Percentiles rank a stretch among this genome's conserved stretches.
Evolutionary conservation across 92 coral and sea anemone genomes (phyloP).

Genomic region (Muricea muricata): DNA sequence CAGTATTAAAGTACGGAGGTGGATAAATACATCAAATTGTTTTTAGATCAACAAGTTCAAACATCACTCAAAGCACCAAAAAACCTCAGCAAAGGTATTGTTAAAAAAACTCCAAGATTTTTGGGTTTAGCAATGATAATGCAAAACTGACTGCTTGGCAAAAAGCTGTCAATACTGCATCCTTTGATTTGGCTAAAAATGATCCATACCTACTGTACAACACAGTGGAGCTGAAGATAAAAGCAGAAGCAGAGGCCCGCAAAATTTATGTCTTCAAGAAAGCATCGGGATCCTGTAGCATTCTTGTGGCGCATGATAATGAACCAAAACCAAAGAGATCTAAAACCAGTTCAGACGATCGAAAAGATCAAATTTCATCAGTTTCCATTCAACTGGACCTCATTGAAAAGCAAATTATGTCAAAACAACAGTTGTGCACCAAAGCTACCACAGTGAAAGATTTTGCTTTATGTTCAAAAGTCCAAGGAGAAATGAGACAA

Average conservation of each 20-base stretch:
- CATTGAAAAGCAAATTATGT: constrained; percentile 45
- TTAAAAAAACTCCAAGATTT: constrained; percentile 7
- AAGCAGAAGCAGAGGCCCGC: constrained; percentile 60
- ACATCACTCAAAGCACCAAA: background rate
- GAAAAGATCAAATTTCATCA: constrained; percentile 48
- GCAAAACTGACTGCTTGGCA: constrained; percentile 63
- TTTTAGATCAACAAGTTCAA: background rate
- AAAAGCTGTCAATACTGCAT: constrained; percentile 52
- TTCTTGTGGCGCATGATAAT: background rate
- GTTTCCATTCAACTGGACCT: constrained; percentile 51
- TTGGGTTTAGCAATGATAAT: constrained; percentile 30
- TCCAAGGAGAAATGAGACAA: constrained; percentile 53
- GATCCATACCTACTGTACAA: constrained; percentile 56
- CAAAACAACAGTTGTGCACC: constrained; percentile 56
- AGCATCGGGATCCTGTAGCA: constrained; percentile 47
- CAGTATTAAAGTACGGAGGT: too few species aligned
- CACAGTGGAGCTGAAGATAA: constrained; percentile 32
- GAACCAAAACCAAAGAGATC: constrained; percentile 52
- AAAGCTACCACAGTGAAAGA: constrained; percentile 52
- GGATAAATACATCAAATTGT: background rate
- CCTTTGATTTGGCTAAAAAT: constrained; percentile 39
- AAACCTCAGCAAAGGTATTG: background rate
- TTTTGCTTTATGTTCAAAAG: constrained; percentile 37
- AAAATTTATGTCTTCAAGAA: constrained; percentile 55
- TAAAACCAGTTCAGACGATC: constrained; percentile 46